Base-by-base conservation (phyloP, 1,140 invertebrate species). In the Popillia japonica region DNA sequence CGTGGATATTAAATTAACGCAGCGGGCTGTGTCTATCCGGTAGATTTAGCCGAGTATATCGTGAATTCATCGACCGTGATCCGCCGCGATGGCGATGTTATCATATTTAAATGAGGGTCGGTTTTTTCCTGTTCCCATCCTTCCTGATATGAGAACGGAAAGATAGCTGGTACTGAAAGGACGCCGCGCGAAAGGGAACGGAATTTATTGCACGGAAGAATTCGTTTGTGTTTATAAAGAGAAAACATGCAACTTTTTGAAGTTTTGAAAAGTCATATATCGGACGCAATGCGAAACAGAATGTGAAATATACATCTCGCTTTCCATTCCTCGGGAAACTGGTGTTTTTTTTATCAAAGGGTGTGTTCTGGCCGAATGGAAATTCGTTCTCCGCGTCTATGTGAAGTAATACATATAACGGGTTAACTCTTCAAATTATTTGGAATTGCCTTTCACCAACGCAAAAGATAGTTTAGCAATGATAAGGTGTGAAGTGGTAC, bases 191-290 rank as follows among this genome's bases (percentile, higher is more conserved):
- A n/a, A 11, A 17, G 14, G 48, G 17, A 55, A 55, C 14, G 48
- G 48, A 55, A 55, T 55, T 55, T 55, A 55, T 55, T 55, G 48
- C n/a, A 55, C 14, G 48, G 48, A 55, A 55, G 14, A n/a, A n/a
- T 14, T 17, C 48, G 48, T 55, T 55, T 55, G 48, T 55, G 14
- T 55, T 6, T n/a, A 6, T 17, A 55, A 17, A 17, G 48, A 17
- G 14, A 55, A 17, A 17, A 17, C n/a, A 55, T 14, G 48, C 48
- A 17, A 6, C 14, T 55, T 55, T 55, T 55, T 55, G 11, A 55
- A 2, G n/a, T 55, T 55, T 6, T 17, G 14, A 55, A 14, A 48
- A 4, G 1, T 34, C 1, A 34, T 34, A 4, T 34, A 34, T 34
- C 1, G 27, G 27, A 34, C 27, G 27, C 27, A 34, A 34, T 34